phyloP scores from a whole-genome alignment of 2,113 vertebrate species.

The Melospiza melodia region DNA sequence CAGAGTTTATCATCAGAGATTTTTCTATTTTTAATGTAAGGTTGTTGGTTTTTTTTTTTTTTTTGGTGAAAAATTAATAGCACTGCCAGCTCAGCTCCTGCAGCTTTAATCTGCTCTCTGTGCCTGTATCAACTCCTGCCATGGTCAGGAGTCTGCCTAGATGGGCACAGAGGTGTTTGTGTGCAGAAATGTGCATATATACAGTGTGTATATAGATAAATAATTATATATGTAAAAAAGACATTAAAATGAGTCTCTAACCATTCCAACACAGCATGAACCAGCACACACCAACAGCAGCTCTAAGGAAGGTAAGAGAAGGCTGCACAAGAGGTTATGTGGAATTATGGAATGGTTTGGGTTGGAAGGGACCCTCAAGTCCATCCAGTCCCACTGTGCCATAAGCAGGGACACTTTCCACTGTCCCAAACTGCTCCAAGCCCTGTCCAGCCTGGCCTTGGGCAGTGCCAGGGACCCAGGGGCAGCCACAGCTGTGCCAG shows the following conservation, averaged over 20 bases:
- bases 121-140: background rate
- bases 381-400: background rate
- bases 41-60: background rate
- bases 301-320: background rate
- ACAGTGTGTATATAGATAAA: fast-evolving
- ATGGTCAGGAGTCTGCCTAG: background rate
- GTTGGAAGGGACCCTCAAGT: background rate
- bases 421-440: background rate
- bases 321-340: fast-evolving
- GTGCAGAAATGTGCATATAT: no score
- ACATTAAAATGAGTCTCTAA: background rate
- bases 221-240: background rate
- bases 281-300: background rate
- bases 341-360: background rate
- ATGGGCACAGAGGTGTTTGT: fast-evolving
- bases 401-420: background rate
- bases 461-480: background rate
- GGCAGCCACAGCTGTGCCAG: background rate
- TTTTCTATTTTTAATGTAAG: slow-evolving; percentile 37
- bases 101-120: background rate
- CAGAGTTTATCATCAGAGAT: background rate
- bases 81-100: background rate
- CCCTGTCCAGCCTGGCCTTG: background rate
- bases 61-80: slow-evolving; percentile 4
- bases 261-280: fast-evolving